Percentiles rank a stretch among this genome's conserved stretches.
phyloP scores from a whole-genome alignment of 2,797 vertebrate species.

The Crypturellus tataupa region DNA sequence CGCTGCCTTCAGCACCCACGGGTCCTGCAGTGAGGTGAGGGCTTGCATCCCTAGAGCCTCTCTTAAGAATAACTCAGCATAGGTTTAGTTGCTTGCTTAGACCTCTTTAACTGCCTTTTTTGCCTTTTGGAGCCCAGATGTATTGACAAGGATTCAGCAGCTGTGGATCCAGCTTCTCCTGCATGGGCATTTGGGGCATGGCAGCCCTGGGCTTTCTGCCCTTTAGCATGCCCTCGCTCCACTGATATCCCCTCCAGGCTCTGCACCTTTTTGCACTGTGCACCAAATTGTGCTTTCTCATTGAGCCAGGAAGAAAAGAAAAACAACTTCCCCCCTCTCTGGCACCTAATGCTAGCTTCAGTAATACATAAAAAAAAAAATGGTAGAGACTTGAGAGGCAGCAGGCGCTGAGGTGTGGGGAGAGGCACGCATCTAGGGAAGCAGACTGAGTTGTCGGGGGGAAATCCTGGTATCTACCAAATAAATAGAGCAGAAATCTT shows the following conservation, averaged over 20 bases:
- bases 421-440: slow-evolving; percentile 37
- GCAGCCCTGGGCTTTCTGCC: background rate
- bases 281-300: background rate
- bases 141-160: background rate
- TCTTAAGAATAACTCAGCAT: background rate
- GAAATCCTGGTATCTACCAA: slow-evolving; percentile 57
- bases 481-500: slow-evolving; percentile 79
- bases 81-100: background rate
- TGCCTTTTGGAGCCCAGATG: background rate
- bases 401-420: background rate
- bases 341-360: background rate
- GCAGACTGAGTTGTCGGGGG: slow-evolving; percentile 47
- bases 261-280: background rate
- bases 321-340: background rate
- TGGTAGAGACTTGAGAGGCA: background rate
- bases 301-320: background rate
- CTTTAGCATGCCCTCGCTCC: fast-evolving
- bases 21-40: background rate
- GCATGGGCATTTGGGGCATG: background rate
- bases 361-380: background rate
- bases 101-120: background rate
- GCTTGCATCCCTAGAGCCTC: background rate
- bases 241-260: background rate
- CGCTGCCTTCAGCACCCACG: background rate
- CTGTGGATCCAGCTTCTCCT: fast-evolving